Percentiles rank a stretch among this genome's conserved stretches.
Evolutionary conservation across 2,113 vertebrate species (phyloP).

Genomic region (Nanger granti): DNA sequence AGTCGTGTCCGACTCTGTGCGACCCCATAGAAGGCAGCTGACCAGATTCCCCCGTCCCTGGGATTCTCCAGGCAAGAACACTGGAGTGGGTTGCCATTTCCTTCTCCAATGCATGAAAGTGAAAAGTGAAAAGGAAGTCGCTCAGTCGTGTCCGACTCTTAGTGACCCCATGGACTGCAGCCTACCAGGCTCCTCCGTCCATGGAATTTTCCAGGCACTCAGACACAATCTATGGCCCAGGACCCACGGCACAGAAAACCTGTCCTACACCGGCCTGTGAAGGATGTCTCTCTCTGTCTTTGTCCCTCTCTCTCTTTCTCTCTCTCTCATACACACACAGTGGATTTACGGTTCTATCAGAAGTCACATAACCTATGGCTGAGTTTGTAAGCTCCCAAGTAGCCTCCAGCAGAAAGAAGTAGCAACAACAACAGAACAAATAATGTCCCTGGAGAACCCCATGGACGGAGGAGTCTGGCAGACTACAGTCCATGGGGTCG

Average conservation of each 20-base stretch:
- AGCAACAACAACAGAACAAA: neutral
- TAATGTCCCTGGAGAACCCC: neutral
- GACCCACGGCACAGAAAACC: slow-evolving; percentile 44
- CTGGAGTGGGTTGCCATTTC: too few species aligned
- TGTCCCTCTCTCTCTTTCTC: neutral
- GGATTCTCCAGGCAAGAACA: too few species aligned
- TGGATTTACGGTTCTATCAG: slow-evolving; percentile 25
- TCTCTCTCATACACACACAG: slow-evolving; percentile 18
- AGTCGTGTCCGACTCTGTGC: too few species aligned
- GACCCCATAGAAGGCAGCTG: too few species aligned
- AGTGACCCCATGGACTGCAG: too few species aligned
- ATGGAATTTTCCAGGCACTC: neutral
- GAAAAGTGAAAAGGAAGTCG: too few species aligned
- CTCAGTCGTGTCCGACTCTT: too few species aligned
- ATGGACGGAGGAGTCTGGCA: neutral
- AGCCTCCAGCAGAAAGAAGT: neutral
- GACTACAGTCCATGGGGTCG: neutral
- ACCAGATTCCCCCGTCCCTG: too few species aligned
- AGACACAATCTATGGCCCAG: slow-evolving; percentile 33
- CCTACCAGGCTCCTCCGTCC: too few species aligned
- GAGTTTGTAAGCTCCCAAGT: neutral
- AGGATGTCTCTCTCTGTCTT: neutral
- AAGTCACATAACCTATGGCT: neutral
- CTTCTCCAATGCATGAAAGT: too few species aligned
- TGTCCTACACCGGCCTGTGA: slow-evolving; percentile 29